Evolutionary conservation across 2,888 invertebrate species (phyloP), one percentile per base, ranked within the genome.

Genomic region (Girardia tigrina): DNA sequence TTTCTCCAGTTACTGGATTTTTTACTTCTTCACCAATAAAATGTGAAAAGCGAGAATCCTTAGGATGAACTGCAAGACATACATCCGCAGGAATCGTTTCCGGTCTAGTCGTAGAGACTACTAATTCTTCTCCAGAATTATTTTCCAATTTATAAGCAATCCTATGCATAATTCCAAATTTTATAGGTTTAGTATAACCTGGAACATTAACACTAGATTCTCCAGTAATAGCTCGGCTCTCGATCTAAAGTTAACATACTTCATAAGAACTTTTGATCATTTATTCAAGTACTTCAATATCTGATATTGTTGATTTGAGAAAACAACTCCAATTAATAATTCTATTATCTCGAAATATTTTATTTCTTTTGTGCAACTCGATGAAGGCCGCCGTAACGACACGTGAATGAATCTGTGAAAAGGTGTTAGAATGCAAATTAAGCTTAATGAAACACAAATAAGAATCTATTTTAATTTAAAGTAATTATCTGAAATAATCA

Each of bases 1-100:
- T 77, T 26, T 81, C 77, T n/a, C 79, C 80, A 72, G 79, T 78
- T 71, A 78, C 16, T 0, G 94, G 93, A 80, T 86, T 84, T 36
- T 77, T 73, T 0, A 89, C 89, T 78, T 83, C 85, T 80, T 87
- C 87, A 1, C 90, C 90, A 80, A 87, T 81, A 16, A 90, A 86
- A 81, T 89, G 81, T 1, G 79, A 87, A 79, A 87, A 87, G 76
- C 90, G 87, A 1, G 83, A 80, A 78, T 85, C 85, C 12, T 81
- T 79, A 0, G 97, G 94, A 86, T 97, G 90, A 0, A 98, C 91
- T 28, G 94, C 94, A 0, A 98, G 87, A 0, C 93, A 97, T 0
- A 90, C 90, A 86, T 98, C 98, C 0, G 95, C 97, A 4, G 91
- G 84, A 87, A 97, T 89, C 0, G 97, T 97, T 85, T 98, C 98